Evolutionary conservation across 2,888 invertebrate species (phyloP).

Genomic region (Microchrysa polita): DNA sequence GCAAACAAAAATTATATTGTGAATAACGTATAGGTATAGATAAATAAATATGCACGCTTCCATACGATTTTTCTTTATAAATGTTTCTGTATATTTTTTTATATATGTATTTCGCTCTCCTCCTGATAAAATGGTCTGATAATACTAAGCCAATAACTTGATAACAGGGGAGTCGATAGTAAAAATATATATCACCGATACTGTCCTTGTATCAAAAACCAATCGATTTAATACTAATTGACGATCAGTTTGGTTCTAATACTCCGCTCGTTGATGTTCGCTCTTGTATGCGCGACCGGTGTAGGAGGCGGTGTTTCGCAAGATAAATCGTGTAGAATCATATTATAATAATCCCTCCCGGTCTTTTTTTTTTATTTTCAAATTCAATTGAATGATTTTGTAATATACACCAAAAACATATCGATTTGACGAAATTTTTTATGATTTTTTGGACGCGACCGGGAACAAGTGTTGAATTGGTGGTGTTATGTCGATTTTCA

Average conservation of each 20-base stretch:
- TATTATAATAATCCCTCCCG: not conserved
- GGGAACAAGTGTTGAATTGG: conserved; percentile 2
- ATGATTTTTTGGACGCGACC: no score
- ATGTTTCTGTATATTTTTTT: no score
- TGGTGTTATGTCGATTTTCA: conserved; percentile 26
- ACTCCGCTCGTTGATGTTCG: conserved; percentile 18
- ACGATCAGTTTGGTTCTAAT: conserved; percentile 40
- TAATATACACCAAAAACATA: not conserved
- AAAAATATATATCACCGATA: conserved; percentile 37
- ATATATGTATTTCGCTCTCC: no score
- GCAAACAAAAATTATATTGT: conserved; percentile 33
- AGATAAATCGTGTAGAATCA: not conserved
- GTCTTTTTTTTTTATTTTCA: not conserved
- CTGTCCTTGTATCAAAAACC: conserved; percentile 43
- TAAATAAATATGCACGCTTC: conserved; percentile 34
- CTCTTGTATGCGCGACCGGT: conserved; percentile 1
- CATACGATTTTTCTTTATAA: conserved; percentile 7
- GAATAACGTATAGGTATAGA: no score
- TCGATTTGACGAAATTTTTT: no score
- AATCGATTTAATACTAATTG: conserved; percentile 44
- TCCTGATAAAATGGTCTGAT: conserved; percentile 33
- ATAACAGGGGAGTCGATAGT: conserved; percentile 29
- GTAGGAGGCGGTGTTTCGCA: not conserved
- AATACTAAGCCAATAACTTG: conserved; percentile 35
- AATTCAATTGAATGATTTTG: not conserved